Percentiles rank a stretch among this genome's conserved stretches.
These are phyloP conservation scores for Gymnodraco acuticeps DNA, from an alignment of 2,797 vertebrate species.

Conservation along the genomic window DNA sequence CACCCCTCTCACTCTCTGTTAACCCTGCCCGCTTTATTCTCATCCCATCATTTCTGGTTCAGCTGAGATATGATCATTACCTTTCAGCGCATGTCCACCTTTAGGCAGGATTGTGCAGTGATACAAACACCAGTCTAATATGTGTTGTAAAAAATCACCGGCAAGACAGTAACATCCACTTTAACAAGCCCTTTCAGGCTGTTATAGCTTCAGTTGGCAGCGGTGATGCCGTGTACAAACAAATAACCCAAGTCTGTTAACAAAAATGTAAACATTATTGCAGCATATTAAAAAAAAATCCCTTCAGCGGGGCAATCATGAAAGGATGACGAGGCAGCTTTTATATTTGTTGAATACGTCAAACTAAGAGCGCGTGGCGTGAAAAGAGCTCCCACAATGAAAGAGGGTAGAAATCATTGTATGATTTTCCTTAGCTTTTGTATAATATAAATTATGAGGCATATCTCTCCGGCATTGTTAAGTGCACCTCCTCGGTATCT, in stretches of 20 bases:
- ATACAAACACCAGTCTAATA: slow-evolving; percentile 27
- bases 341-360: slow-evolving; percentile 53
- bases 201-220: slow-evolving; percentile 59
- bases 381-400: slow-evolving; percentile 43
- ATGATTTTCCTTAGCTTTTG: slow-evolving; percentile 68
- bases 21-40: slow-evolving; percentile 59
- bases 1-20: slow-evolving; percentile 65
- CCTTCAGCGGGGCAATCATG: slow-evolving; percentile 35
- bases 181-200: slow-evolving; percentile 59
- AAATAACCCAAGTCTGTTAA: slow-evolving; percentile 64
- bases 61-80: slow-evolving; percentile 62
- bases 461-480: slow-evolving; percentile 78
- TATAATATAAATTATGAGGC: slow-evolving; percentile 75
- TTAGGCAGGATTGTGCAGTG: slow-evolving; percentile 12
- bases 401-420: slow-evolving; percentile 31
- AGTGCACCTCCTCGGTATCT: slow-evolving; percentile 76
- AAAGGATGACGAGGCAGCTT: slow-evolving; percentile 55
- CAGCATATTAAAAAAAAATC: slow-evolving; percentile 26
- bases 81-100: slow-evolving; percentile 47
- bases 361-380: slow-evolving; percentile 23
- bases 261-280: slow-evolving; percentile 62
- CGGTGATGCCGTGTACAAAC: slow-evolving; percentile 50
- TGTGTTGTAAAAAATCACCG: slow-evolving; percentile 48
- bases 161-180: slow-evolving; percentile 40
- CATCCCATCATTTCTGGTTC: slow-evolving; percentile 72